Base-by-base conservation (phyloP, 2,113 vertebrate species). In the Psephotus haematonotus region DNA sequence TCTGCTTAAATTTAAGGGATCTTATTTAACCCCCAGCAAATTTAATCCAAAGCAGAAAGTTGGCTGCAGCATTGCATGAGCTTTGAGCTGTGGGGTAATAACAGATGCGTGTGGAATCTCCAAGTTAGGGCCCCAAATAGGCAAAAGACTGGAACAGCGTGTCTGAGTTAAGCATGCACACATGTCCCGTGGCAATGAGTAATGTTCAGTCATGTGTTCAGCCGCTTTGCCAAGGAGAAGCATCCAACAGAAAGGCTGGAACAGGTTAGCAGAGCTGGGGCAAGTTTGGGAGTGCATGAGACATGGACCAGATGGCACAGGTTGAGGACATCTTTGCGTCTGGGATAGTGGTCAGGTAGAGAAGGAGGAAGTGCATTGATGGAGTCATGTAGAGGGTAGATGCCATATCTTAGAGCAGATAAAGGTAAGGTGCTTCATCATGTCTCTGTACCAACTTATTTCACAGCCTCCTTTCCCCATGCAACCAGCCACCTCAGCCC, bases 31-130 rank as follows among this genome's bases (percentile, higher is more conserved):
- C 80, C 65, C 29, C 17, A 43, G 15, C 17, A 81, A 90, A 55
- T 60, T 59, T 50, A 91, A 93, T 95, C 62, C 80, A 46, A 71
- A 93, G 37, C 92, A 93, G 86, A 95, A 69, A 71, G 22, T 37
- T 95, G 95, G 88, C 88, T 63, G 17, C 47, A 47, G 74, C 47
- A 11, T 4, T 24, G 0, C 72, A 41, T 4, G 19, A 90, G 72
- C 23, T 65, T 13, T 33, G 39, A 70, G 62, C 47, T 71, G 71
- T 46, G 43, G 95, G 86, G 15, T 81, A 84, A 65, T 35, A 65
- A 59, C 86, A 96, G 86, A 93, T 67, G 88, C 1, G 2, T n/a
- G 37, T 60, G 85, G 85, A 94, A 64, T 81, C 85, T 67, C 55
- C 82, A 64, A 44, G 68, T 33, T 13, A 77, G 46, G 87, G 68